Evolutionary conservation across 37 sponge, comb jelly and placozoan genomes (phyloP).

Genomic region (Corticium candelabrum): DNA sequence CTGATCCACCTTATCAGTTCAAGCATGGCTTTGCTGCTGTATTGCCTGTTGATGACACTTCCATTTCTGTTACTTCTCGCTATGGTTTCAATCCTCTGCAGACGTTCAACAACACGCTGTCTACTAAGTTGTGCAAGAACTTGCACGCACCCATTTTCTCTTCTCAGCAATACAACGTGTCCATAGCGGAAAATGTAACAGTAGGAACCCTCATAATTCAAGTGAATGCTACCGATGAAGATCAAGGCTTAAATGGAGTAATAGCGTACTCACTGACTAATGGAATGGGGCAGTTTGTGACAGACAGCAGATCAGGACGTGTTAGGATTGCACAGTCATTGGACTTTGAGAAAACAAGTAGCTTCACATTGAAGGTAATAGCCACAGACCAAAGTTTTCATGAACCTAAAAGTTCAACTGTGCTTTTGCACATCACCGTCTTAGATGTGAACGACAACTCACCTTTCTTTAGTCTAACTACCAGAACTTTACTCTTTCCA

Average conservation of each 20-base stretch:
- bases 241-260: constrained; percentile 32
- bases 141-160: neutral
- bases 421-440: neutral
- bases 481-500: neutral
- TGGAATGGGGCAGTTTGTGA: neutral
- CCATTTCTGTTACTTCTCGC: neutral
- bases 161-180: neutral
- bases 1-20: neutral
- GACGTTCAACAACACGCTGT: neutral
- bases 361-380: neutral
- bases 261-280: constrained; percentile 11
- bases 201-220: neutral
- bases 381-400: neutral
- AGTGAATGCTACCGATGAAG: constrained; percentile 22
- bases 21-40: too few relatives aligned
- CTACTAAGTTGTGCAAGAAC: neutral
- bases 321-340: neutral
- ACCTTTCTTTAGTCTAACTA: neutral
- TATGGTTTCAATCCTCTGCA: neutral
- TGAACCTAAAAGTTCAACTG: neutral
- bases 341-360: neutral
- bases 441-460: constrained; percentile 6
- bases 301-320: neutral
- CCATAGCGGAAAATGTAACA: constrained; percentile 6
- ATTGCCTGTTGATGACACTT: neutral